Evolutionary conservation across 2,113 vertebrate species (phyloP).

Genomic region (Centrocercus urophasianus): DNA sequence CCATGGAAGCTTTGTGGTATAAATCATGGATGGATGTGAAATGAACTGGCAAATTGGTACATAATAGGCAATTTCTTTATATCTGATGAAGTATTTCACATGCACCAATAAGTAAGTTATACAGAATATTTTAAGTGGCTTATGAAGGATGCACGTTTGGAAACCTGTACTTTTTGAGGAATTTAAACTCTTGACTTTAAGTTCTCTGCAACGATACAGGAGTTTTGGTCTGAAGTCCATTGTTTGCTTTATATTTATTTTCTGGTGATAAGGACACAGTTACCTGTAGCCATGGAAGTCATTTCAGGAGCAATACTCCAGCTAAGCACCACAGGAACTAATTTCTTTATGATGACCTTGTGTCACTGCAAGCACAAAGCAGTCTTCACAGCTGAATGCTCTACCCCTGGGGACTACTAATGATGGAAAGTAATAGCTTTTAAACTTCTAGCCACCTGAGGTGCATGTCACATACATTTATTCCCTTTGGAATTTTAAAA

Average conservation of each 20-base stretch:
- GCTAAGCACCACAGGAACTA: constrained; percentile 38
- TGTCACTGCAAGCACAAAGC: constrained; percentile 34
- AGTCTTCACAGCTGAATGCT: constrained; percentile 56
- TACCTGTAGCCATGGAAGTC: background rate
- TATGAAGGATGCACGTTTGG: constrained; percentile 2
- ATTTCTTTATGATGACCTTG: constrained; percentile 58
- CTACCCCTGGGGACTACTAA: constrained; percentile 44
- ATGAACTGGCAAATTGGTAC: constrained; percentile 48
- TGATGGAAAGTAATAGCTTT: constrained; percentile 60
- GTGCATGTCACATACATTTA: background rate
- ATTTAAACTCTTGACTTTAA: background rate
- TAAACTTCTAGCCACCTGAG: constrained; percentile 47
- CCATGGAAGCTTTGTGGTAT: background rate
- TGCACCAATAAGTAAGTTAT: background rate
- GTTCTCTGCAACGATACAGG: background rate
- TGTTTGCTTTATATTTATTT: constrained; percentile 5
- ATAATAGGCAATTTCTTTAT: constrained; percentile 56
- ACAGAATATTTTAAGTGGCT: background rate
- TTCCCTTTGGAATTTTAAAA: background rate
- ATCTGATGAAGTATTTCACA: constrained; percentile 37
- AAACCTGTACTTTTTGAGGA: background rate
- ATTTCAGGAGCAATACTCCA: constrained; percentile 8
- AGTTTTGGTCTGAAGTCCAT: background rate
- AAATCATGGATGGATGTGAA: constrained; percentile 38
- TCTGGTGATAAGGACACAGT: background rate